Evolutionary conservation across 2,113 vertebrate genomes (phyloP).

Genomic region (Gymnogyps californianus): DNA sequence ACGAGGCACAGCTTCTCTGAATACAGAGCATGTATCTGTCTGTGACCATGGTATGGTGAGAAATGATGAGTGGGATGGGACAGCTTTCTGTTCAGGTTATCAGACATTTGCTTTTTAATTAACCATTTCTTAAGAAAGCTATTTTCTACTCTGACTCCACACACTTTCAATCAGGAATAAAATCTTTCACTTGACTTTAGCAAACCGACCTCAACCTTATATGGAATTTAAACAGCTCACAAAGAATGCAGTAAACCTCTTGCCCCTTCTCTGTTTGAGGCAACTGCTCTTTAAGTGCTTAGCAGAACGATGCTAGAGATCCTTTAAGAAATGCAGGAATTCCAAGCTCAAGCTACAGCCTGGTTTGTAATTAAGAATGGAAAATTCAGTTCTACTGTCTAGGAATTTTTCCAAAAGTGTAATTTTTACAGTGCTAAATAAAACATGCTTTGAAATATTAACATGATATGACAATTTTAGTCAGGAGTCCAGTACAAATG

Average conservation of each 20-base stretch:
- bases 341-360: neutral
- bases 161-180: neutral
- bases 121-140: neutral
- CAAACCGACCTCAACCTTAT: neutral
- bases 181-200: neutral
- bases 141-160: neutral
- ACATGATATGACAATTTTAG: neutral
- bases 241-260: conserved; percentile 35
- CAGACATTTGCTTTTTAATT: neutral
- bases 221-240: conserved; percentile 11
- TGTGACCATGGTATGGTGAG: neutral
- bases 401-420: neutral
- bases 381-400: neutral
- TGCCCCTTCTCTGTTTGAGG: neutral
- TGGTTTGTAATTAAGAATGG: neutral
- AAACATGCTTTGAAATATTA: neutral
- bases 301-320: neutral
- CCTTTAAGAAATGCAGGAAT: conserved; percentile 30
- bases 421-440: neutral
- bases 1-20: neutral
- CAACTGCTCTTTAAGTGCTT: neutral
- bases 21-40: neutral
- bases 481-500: neutral
- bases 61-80: neutral
- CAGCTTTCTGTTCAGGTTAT: neutral